Evolutionary conservation across 2,888 invertebrate species (phyloP).

Genomic region (Drosophila suboccidentalis): DNA sequence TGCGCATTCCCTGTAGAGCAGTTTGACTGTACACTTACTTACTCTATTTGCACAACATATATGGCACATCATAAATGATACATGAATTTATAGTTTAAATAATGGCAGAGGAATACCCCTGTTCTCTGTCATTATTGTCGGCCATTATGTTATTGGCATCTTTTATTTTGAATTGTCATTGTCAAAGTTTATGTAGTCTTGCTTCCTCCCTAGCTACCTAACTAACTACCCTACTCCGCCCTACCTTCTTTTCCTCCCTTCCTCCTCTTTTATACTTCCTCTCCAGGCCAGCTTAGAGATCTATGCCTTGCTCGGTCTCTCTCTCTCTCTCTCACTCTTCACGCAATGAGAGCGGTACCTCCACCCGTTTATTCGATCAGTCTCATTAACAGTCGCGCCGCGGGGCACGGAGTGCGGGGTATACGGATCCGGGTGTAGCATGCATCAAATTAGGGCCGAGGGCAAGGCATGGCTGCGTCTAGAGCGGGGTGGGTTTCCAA

Average conservation of each 20-base stretch:
- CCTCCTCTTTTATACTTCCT: neutral
- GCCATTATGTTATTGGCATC: slow-evolving; percentile 78
- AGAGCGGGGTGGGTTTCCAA: slow-evolving; percentile 53
- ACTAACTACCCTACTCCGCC: neutral
- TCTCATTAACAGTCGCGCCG: slow-evolving; percentile 42
- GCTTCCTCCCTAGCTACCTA: slow-evolving; percentile 4
- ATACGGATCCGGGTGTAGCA: slow-evolving; percentile 31
- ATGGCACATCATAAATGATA: slow-evolving; percentile 7
- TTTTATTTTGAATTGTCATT: slow-evolving; percentile 58
- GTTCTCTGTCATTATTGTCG: slow-evolving; percentile 59
- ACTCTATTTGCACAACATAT: neutral
- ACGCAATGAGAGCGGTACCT: slow-evolving; percentile 12
- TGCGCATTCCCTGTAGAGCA: neutral
- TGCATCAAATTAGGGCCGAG: slow-evolving; percentile 59
- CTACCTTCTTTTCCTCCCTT: neutral
- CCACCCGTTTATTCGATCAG: slow-evolving; percentile 65
- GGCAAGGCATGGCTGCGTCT: slow-evolving; percentile 26
- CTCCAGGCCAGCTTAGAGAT: neutral
- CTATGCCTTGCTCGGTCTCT: neutral
- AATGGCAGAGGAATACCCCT: slow-evolving; percentile 7
- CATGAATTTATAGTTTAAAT: neutral
- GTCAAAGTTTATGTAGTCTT: slow-evolving; percentile 31
- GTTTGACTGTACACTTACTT: neutral
- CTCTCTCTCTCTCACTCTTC: slow-evolving; percentile 7
- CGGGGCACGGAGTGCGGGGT: slow-evolving; percentile 31